Evolutionary conservation across 2,888 invertebrate genomes (phyloP), one percentile per base, ranked within the genome.

Genomic region (Brachyopa scutellaris): DNA sequence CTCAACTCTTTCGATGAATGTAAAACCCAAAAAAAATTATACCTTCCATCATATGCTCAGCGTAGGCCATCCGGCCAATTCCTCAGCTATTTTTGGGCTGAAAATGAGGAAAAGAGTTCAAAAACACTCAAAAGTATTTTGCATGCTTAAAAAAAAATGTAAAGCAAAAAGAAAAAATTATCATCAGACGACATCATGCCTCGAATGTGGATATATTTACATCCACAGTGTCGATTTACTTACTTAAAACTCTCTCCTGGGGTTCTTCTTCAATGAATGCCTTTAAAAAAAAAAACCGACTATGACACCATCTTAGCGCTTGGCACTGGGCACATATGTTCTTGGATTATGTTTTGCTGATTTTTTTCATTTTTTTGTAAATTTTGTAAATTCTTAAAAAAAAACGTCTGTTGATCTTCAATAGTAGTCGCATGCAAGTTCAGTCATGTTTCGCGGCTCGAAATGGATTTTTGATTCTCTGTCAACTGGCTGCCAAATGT

Each of bases 181-280:
- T 42, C 72, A 72, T 36, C 78, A 73, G 79, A 79, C 73, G 73
- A 79, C 79, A 79, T 57, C 79, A 79, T 79, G 79, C 67, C 79
- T 66, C 53, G 59, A 61, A n/a, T 26, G 4, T 3, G 26, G 26
- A 51, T 33, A 51, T 21, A 21, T 17, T 5, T 61, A 38, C 51
- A 47, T 45, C 26, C 26, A 82, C 70, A 82, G 82, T 82, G 76
- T 77, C 82, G 76, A 82, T 82, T 82, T 77, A 82, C 82, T 82
- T 80, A 59, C 53, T 64, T 57, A 42, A 42, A 73, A 76, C 69
- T 70, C 70, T 72, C 82, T 82, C 82, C 82, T 77, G 82, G 82
- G 82, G 82, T 82, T 82, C 82, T 66, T 77, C 82, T 80, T 80
- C 45, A 80, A 80, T 80, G 80, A 76, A 80, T 62, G 76, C 45